Evolutionary conservation across 2,797 vertebrate species (phyloP), one percentile per base, ranked within the genome.

Genomic region (Chelidonichthys spinosus): DNA sequence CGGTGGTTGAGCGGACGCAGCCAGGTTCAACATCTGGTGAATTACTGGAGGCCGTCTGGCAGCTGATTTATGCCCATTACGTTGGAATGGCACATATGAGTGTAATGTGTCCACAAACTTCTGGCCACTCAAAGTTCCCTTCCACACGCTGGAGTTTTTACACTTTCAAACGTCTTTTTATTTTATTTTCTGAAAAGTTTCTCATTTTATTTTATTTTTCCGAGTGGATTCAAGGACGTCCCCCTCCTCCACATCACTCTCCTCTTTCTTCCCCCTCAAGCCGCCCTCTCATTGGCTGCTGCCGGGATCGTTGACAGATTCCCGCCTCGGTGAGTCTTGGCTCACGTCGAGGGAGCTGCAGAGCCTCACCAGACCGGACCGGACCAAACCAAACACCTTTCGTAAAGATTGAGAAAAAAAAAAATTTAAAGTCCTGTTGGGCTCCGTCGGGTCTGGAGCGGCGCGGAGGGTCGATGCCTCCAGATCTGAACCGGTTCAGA

Each of bases 361-460:
- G 72, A 80, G 46, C 42, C 7, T 49, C 61, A 66, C 80, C 75
- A 86, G 78, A 72, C 69, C 3, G 50, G 67, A 63, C 64, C 15
- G 77, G 52, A 89, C 86, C 86, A 87, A 90, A 78, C 84, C 82
- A 89, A 91, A 89, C 86, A 88, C 85, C 80, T 88, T 80, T 56
- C 50, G 64, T 64, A 44, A 44, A 82, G 46, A 35, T 66, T 4
- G 37, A 11, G 2, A 1, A 8, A n/a, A 46, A 61, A 0, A 15
- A 49, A 39, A 62, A 15, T 36, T 25, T 18, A 15, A 39, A 7
- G 44, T 44, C 40, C 59, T 63, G 71, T 62, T 25, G 69, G 90
- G 88, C 85, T 89, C 85, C 84, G 6, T 10, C 39, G 25, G 74
- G 84, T 89, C 90, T 88, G 85, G 55, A 59, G 62, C 72, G 9